These are phyloP conservation scores for Leptatherina wallacei DNA, from an alignment of 2,797 vertebrate genomes.

Conservation along the genomic window DNA sequence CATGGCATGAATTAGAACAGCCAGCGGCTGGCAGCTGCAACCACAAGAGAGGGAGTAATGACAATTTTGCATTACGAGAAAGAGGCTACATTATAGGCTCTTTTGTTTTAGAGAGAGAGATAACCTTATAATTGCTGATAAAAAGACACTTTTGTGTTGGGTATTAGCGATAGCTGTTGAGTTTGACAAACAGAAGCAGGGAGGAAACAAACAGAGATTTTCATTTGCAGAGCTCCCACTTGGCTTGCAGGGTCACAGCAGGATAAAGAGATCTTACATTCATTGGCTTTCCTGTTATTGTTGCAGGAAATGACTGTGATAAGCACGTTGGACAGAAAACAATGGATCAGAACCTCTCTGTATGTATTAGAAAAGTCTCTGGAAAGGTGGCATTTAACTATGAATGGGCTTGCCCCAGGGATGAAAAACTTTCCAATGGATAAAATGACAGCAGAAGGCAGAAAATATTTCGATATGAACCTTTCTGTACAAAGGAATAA, in stretches of 20 bases:
- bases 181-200: conserved; percentile 28
- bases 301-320: conserved; percentile 54
- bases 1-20: conserved; percentile 33
- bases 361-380: conserved; percentile 17
- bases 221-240: conserved; percentile 41
- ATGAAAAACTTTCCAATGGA: conserved; percentile 14
- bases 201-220: conserved; percentile 37
- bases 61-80: conserved; percentile 43
- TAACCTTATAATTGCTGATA: conserved; percentile 64
- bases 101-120: conserved; percentile 22
- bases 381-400: conserved; percentile 25
- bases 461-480: neutral
- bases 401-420: conserved; percentile 6
- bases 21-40: conserved; percentile 52
- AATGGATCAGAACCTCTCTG: conserved; percentile 37
- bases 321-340: conserved; percentile 38
- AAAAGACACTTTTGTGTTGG: conserved; percentile 42
- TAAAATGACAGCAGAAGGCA: conserved; percentile 4
- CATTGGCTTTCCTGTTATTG: conserved; percentile 68
- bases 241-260: conserved; percentile 46
- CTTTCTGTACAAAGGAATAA: neutral
- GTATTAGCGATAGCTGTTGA: conserved; percentile 6
- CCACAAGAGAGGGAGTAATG: conserved; percentile 41
- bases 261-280: conserved; percentile 50
- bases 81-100: conserved; percentile 31